Conservation (phyloP, 1,140 invertebrate genomes). For the Neelides sp. region DNA sequence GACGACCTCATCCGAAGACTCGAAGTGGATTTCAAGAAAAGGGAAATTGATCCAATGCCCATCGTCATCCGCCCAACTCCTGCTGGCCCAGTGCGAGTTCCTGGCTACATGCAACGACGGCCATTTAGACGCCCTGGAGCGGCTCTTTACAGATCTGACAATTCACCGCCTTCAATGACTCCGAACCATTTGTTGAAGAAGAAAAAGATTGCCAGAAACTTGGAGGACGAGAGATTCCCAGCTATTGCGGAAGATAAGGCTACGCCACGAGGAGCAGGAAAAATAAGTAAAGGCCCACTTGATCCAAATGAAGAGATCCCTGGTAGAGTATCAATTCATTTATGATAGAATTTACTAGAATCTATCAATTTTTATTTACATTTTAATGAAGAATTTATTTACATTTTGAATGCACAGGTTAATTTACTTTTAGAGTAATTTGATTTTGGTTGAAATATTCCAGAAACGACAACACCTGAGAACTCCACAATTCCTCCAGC, state of each 20-base stretch:
- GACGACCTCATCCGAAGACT: slow-evolving; percentile 27
- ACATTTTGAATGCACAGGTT: too few relatives aligned
- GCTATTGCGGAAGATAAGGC: slow-evolving; percentile 6
- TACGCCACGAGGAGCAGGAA: slow-evolving; percentile 16
- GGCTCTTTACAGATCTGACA: slow-evolving; percentile 19
- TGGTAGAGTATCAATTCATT: not conserved
- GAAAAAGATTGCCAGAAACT: slow-evolving; percentile 4
- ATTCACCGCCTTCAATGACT: not conserved
- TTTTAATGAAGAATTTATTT: too few relatives aligned
- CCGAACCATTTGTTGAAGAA: slow-evolving; percentile 3
- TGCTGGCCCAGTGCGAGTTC: slow-evolving; percentile 27
- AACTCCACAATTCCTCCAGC: too few relatives aligned
- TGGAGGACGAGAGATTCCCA: slow-evolving; percentile 11
- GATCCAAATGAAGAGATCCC: slow-evolving; percentile 21
- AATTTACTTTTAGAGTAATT: too few relatives aligned
- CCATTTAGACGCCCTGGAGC: slow-evolving; percentile 29
- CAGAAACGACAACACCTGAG: too few relatives aligned
- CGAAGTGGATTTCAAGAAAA: slow-evolving; percentile 23
- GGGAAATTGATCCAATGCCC: slow-evolving; percentile 26
- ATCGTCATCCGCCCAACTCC: slow-evolving; percentile 29
- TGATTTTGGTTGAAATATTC: too few relatives aligned
- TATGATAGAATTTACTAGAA: slow-evolving; percentile 5
- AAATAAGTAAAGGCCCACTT: slow-evolving; percentile 27
- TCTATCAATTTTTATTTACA: not conserved
- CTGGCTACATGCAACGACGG: slow-evolving; percentile 28